These are phyloP conservation scores for Ammodytes dubius DNA, from an alignment of 2,113 vertebrate genomes.

Conservation along the genomic window DNA sequence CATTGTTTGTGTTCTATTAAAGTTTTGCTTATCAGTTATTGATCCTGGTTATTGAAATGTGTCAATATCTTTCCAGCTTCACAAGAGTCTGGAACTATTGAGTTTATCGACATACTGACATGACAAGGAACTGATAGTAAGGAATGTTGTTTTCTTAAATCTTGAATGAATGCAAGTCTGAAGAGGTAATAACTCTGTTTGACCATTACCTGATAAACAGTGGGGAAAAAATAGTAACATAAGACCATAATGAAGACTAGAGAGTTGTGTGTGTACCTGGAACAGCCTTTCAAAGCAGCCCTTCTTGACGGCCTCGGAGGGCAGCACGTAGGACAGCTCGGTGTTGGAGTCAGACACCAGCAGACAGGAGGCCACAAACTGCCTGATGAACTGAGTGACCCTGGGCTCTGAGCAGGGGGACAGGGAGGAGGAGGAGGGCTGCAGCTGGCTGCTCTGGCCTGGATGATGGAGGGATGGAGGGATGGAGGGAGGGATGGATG, in stretches of 20 bases:
- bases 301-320: conserved; percentile 94
- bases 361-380: conserved; percentile 91
- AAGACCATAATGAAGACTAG: not conserved
- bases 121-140: too few species aligned
- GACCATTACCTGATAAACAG: not conserved
- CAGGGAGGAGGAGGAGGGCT: conserved; percentile 82
- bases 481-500: conserved; percentile 16
- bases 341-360: conserved; percentile 96
- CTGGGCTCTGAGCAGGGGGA: conserved; percentile 91
- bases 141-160: not conserved
- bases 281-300: conserved; percentile 96
- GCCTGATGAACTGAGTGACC: conserved; percentile 94
- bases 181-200: not conserved
- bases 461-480: too few species aligned
- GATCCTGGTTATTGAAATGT: too few species aligned
- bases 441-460: conserved; percentile 85
- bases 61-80: too few species aligned
- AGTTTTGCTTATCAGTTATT: too few species aligned
- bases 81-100: too few species aligned
- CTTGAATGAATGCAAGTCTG: not conserved
- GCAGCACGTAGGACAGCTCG: conserved; percentile 95
- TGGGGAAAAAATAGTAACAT: not conserved
- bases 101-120: too few species aligned
- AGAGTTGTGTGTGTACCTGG: conserved; percentile 84
- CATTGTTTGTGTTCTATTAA: too few species aligned